Base-by-base conservation (phyloP, 2,797 vertebrate species). In the Falco novaeseelandiae region DNA sequence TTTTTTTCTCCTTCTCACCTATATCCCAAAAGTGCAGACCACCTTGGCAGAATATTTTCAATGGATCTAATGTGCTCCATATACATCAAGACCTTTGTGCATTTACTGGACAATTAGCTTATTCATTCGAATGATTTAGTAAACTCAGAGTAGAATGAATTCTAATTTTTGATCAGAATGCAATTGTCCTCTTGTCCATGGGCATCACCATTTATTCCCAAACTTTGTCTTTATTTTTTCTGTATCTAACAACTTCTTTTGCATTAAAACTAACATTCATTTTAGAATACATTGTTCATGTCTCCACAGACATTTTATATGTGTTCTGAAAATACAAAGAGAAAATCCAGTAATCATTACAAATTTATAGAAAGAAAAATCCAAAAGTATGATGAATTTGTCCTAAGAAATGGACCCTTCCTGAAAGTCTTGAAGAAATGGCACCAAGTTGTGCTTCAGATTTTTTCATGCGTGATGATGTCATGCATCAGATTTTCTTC, bases 391-490 rank as follows among this genome's bases (percentile, higher is more conserved):
- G 6, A 18, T 77, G 12, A 71, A 57, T 67, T 83, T 63, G 3
- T 71, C 38, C 32, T 23, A 70, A 69, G 25, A 67, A 62, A 6
- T 20, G 4, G 49, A 62, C 27, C 4, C 52, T 65, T 78, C 7
- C 8, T 70, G 66, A 69, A 82, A 52, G 18, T 46, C 38, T 42
- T 65, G 25, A 79, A 74, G 30, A 76, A 80, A 71, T 34, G 10
- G 0, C 29, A 61, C 29, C 5, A 72, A 84, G 9, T 2, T 27
- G 40, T 21, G 22, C 0, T 1, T 38, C 13, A 34, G 15, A 48
- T 71, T 71, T 83, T 73, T 14, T 42, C 40, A 42, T 42, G 40
- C 6, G 14, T 42, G 40, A 42, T 42, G 40, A 42, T 42, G 40
- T 42, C 40, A 15, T 21, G 22, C 0, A 1, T 38, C 13, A 34